Evolutionary conservation across 2,888 invertebrate species (phyloP).

Genomic region (Rosalia funebris): DNA sequence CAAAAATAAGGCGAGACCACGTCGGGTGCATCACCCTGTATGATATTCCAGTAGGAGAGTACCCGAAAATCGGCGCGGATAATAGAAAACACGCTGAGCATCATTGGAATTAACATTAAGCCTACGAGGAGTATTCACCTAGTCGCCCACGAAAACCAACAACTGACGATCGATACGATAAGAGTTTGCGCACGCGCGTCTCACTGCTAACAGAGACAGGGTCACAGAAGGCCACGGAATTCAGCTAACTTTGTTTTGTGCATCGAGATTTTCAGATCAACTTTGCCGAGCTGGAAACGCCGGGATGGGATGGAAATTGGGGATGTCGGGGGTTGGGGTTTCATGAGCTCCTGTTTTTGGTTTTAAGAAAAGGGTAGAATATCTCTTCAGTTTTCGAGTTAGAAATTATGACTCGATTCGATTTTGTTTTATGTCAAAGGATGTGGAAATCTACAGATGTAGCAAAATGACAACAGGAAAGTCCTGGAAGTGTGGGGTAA

Average conservation of each 20-base stretch:
- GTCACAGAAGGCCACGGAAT: conserved; percentile 56
- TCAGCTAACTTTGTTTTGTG: conserved; percentile 16
- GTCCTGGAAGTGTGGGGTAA: no score
- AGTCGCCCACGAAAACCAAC: conserved; percentile 49
- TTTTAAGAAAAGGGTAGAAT: background rate
- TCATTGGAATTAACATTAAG: conserved; percentile 33
- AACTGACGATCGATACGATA: conserved; percentile 55
- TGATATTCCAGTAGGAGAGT: no score
- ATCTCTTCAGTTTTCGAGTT: no score
- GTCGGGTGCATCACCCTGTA: no score
- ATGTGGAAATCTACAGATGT: no score
- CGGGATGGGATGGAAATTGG: no score
- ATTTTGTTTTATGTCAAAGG: no score
- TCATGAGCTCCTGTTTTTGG: conserved; percentile 38
- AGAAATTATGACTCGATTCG: no score
- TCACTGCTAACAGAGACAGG: conserved; percentile 47
- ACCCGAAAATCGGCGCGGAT: no score
- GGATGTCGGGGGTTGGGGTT: background rate
- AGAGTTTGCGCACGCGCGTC: conserved; percentile 49
- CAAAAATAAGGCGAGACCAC: no score
- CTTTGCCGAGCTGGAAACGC: no score
- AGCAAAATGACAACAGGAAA: no score
- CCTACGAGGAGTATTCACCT: conserved; percentile 32
- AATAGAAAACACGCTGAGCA: conserved; percentile 30
- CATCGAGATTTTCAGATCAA: background rate